Conservation (phyloP, 2,113 vertebrate genomes). For the Hippocampus guttulatus region DNA sequence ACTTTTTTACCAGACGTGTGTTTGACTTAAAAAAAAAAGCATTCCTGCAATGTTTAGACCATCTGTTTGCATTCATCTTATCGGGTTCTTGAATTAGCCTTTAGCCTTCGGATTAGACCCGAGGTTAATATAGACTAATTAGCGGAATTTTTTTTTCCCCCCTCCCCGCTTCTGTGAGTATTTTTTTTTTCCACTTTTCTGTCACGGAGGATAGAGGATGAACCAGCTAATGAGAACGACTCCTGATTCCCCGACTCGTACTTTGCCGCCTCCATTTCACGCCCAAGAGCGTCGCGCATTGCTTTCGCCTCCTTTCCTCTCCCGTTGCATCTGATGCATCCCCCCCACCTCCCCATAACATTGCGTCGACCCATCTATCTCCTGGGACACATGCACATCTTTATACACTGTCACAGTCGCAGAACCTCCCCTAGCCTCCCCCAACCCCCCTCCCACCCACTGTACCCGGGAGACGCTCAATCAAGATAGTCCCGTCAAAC, state of each 20-base stretch:
- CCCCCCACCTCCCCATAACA: constrained; percentile 49
- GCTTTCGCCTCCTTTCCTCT: constrained; percentile 50
- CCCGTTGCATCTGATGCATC: constrained; percentile 33
- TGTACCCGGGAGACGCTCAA: constrained; percentile 60
- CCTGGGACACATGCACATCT: constrained; percentile 59
- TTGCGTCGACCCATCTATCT: constrained; percentile 51
- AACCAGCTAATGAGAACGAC: constrained; percentile 57
- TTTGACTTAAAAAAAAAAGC: background rate
- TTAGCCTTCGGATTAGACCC: constrained; percentile 51
- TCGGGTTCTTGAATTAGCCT: background rate
- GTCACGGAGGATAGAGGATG: constrained; percentile 41
- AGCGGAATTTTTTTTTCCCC: constrained; percentile 37
- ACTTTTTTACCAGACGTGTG: too few relatives aligned
- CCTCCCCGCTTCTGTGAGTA: constrained; percentile 55
- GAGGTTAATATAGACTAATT: constrained; percentile 70
- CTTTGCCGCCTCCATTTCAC: constrained; percentile 56
- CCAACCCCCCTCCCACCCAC: background rate
- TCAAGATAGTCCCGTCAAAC: constrained; percentile 73
- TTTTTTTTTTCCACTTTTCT: constrained; percentile 51
- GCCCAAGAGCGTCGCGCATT: constrained; percentile 37
- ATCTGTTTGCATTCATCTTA: background rate
- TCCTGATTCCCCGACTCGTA: constrained; percentile 49
- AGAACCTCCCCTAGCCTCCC: constrained; percentile 14
- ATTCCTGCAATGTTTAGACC: background rate
- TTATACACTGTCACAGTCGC: constrained; percentile 64